Percentiles rank a stretch among this genome's conserved stretches.
Evolutionary conservation across 2,888 invertebrate genomes (phyloP).

Genomic region (Darwinula stevensoni): DNA sequence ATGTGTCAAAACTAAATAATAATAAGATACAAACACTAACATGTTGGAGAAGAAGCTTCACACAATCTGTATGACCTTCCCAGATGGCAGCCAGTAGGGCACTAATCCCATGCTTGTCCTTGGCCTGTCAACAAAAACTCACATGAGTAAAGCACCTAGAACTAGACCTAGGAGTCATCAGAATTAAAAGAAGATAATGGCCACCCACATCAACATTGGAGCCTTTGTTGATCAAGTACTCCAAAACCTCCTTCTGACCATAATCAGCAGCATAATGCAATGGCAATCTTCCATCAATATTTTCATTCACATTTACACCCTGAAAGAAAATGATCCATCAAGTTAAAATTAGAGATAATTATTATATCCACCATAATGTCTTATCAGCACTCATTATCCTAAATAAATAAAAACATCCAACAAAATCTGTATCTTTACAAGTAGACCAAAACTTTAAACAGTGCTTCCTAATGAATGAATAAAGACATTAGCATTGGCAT

Average conservation of each 20-base stretch:
- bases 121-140: slow-evolving; percentile 35
- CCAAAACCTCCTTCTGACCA: slow-evolving; percentile 63
- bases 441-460: too few species aligned
- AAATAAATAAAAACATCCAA: too few species aligned
- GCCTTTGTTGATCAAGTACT: slow-evolving; percentile 59
- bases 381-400: too few species aligned
- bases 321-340: slow-evolving; percentile 15
- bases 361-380: too few species aligned
- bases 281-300: slow-evolving; percentile 62
- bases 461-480: too few species aligned
- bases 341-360: slow-evolving; percentile 4
- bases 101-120: slow-evolving; percentile 82
- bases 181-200: not conserved
- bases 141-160: slow-evolving; percentile 5
- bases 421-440: too few species aligned
- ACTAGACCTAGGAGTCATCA: slow-evolving; percentile 4
- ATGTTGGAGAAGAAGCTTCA: slow-evolving; percentile 52
- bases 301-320: slow-evolving; percentile 53
- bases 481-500: too few species aligned
- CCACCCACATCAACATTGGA: slow-evolving; percentile 67
- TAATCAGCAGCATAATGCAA: slow-evolving; percentile 88
- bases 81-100: slow-evolving; percentile 79
- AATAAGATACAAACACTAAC: slow-evolving; percentile 26
- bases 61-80: slow-evolving; percentile 82
- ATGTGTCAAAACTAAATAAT: not conserved